Conservation (phyloP, 2,113 vertebrate genomes). For the Prunella fulvescens region DNA sequence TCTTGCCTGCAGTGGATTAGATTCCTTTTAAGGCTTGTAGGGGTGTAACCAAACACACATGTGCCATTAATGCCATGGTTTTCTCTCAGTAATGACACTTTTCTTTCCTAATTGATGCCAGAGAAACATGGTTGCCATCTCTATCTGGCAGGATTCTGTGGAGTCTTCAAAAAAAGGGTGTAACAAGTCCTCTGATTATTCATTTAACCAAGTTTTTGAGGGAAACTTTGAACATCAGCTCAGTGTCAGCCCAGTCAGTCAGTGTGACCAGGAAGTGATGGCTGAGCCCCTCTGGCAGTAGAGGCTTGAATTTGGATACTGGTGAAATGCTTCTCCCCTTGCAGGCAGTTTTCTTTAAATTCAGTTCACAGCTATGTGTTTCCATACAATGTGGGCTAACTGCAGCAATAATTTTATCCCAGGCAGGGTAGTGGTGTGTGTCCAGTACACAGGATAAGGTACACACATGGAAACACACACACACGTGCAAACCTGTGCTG, state of each 20-base stretch:
- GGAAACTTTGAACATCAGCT: neutral
- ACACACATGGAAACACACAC: neutral
- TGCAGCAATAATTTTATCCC: neutral
- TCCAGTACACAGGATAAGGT: neutral
- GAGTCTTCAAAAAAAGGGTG: neutral
- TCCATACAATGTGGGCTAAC: neutral
- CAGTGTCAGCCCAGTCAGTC: neutral
- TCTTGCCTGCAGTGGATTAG: neutral
- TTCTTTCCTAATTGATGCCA: neutral
- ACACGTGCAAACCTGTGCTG: rapidly evolving
- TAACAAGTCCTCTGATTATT: neutral
- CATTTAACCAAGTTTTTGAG: neutral
- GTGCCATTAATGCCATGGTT: neutral
- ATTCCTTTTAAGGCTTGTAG: neutral
- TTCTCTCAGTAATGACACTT: neutral
- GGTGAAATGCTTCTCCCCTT: neutral
- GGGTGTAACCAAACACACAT: neutral
- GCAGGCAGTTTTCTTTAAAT: neutral
- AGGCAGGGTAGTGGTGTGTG: neutral
- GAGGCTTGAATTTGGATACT: neutral
- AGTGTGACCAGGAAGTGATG: neutral
- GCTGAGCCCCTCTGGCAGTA: neutral
- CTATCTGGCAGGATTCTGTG: neutral
- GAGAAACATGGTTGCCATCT: neutral
- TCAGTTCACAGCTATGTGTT: rapidly evolving